phyloP scores from a whole-genome alignment of 2,797 vertebrate species.

The Sebastes nivosus region DNA sequence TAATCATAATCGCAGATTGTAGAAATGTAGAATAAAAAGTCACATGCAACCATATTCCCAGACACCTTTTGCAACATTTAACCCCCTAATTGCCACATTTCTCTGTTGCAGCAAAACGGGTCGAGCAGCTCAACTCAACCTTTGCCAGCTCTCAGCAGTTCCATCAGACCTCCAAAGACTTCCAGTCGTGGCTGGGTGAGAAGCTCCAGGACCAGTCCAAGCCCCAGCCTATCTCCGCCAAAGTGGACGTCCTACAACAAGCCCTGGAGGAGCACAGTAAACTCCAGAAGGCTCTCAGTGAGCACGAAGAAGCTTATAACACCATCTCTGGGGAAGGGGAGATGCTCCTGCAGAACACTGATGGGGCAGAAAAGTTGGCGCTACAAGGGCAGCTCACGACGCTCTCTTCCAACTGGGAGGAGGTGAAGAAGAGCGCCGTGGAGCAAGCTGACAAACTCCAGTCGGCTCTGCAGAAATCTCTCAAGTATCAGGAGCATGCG shows the following conservation, averaged over 20 bases:
- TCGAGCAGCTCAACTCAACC: constrained; percentile 91
- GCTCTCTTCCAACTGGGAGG: constrained; percentile 90
- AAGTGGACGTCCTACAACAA: constrained; percentile 82
- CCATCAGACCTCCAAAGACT: constrained; percentile 93
- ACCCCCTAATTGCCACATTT: constrained; percentile 4
- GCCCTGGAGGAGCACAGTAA: constrained; percentile 86
- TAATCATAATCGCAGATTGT: not conserved
- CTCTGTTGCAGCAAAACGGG: constrained; percentile 84
- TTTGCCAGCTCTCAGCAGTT: constrained; percentile 95
- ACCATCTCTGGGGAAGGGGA: constrained; percentile 90
- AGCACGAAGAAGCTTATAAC: constrained; percentile 85
- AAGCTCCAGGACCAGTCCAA: constrained; percentile 86
- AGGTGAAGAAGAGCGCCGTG: constrained; percentile 85
- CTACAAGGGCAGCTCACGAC: constrained; percentile 89
- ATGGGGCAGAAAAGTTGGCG: constrained; percentile 89
- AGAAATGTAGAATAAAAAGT: not conserved
- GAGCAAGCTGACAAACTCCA: constrained; percentile 86
- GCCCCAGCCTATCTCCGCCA: constrained; percentile 84
- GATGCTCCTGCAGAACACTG: constrained; percentile 88
- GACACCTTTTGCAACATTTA: not conserved
- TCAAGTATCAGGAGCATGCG: constrained; percentile 87
- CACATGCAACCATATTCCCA: not conserved
- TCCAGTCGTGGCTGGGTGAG: constrained; percentile 90
- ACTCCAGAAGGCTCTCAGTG: constrained; percentile 79
- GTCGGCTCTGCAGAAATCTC: constrained; percentile 86